Conservation (phyloP, 2,113 vertebrate species). For the Talpa occidentalis region DNA sequence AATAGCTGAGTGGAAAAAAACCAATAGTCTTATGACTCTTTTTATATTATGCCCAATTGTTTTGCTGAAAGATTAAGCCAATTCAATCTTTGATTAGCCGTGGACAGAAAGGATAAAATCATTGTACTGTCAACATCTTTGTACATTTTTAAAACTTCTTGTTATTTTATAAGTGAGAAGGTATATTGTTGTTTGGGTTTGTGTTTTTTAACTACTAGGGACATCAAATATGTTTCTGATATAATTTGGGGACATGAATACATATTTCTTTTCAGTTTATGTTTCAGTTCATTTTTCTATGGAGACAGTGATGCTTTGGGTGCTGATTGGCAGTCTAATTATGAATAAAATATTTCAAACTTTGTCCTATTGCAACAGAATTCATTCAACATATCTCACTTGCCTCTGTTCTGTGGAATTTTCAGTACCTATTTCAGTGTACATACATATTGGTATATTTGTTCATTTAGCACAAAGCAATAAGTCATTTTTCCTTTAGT, state of each 20-base stretch:
- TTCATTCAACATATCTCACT: slow-evolving; percentile 24
- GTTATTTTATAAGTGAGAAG: not conserved
- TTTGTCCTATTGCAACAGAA: not conserved
- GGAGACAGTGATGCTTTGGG: not conserved
- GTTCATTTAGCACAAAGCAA: not conserved
- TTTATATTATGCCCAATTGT: not conserved
- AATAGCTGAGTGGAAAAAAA: not conserved
- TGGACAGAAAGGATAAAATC: not conserved
- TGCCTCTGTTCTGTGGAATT: not conserved
- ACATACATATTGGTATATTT: slow-evolving; percentile 21
- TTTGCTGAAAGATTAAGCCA: not conserved
- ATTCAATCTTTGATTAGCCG: not conserved
- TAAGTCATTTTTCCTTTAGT: not conserved
- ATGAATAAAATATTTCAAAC: not conserved
- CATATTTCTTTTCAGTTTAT: not conserved
- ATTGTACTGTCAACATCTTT: not conserved
- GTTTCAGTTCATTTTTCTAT: not conserved
- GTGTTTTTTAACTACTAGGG: not conserved
- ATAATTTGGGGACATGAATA: not conserved
- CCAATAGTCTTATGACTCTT: not conserved
- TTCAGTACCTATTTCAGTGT: not conserved
- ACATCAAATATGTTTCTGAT: not conserved
- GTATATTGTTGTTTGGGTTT: not conserved
- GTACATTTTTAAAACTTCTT: slow-evolving; percentile 6
- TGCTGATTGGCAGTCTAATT: not conserved